phyloP scores from a whole-genome alignment of 2,113 vertebrate species.

The Sceloporus undulatus region DNA sequence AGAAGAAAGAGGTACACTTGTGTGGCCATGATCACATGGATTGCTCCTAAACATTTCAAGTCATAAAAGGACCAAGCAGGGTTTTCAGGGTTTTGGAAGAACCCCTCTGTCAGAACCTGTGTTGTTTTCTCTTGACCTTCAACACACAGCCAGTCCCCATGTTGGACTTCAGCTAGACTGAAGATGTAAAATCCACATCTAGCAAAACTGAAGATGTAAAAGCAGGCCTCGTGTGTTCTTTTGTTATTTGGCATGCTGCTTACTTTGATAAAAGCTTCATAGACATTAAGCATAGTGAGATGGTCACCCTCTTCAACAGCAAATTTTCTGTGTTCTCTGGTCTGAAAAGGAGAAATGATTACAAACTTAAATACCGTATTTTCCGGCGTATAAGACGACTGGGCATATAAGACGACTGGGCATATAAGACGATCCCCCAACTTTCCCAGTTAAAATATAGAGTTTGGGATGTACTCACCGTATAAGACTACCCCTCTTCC shows the following conservation, averaged over 20 bases:
- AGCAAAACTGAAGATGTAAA: neutral
- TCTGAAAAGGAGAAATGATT: slow-evolving; percentile 75
- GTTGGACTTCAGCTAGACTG: too few relatives aligned
- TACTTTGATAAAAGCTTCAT: slow-evolving; percentile 98
- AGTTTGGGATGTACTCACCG: too few relatives aligned
- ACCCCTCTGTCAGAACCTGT: neutral
- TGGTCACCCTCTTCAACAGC: slow-evolving; percentile 98
- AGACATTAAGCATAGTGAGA: slow-evolving; percentile 98
- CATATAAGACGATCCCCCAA: too few relatives aligned
- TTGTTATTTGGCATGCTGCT: slow-evolving; percentile 31
- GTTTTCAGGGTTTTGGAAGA: neutral
- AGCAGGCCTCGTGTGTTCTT: neutral
- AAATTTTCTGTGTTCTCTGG: slow-evolving; percentile 93
- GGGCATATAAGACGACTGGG: too few relatives aligned
- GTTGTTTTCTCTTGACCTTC: neutral
- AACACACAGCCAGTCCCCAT: neutral
- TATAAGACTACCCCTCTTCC: too few relatives aligned
- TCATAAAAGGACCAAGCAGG: neutral
- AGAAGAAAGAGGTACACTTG: neutral
- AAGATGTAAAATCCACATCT: neutral
- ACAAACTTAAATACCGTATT: neutral
- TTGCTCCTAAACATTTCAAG: neutral
- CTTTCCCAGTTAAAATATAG: too few relatives aligned
- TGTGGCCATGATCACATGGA: neutral
- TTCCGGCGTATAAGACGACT: too few relatives aligned